Evolutionary conservation across 1,140 invertebrate species (phyloP), one percentile per base, ranked within the genome.

Genomic region (Leptopilina boulardi): DNA sequence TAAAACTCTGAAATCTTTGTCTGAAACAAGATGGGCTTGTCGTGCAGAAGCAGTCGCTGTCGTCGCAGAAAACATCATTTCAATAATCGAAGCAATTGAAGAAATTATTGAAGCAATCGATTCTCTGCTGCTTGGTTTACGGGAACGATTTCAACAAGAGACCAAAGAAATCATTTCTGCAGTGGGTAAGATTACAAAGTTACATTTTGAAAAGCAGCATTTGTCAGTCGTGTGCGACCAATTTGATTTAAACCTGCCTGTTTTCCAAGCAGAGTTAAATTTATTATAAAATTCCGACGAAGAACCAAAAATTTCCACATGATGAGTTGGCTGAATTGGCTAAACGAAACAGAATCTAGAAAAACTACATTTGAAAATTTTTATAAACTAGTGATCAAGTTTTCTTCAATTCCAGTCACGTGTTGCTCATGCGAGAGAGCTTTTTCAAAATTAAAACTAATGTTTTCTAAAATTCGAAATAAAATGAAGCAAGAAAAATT

Each of bases 361-460:
- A 73, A 56, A 75, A 66, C 30, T 1, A 78, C 70, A 26, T 82
- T 76, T 80, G 59, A 70, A 0, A 81, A 77, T 73, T 75, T 76
- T 71, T 75, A 54, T 73, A 80, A 72, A 75, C 59, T 79, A 38
- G 5, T 78, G 23, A 21, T 30, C 8, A 66, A 77, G 18, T 79
- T 80, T 73, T 44, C 75, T 42, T 73, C 70, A 47, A 84, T 76
- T 47, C 80, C 76, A 74, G 78, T 76, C 59, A 83, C 81, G 23
- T 83, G 81, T 78, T 83, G 78, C 54, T 79, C 70, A 56, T 77
- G 80, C 76, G 81, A 79, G 30, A 80, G 78, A 76, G 73, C 41
- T 73, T 84, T 84, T 74, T 84, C 80, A 54, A 82, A 77, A 77
- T 42, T 83, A 59, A 78, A 77, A 59, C 30, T 73, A 21, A 70